phyloP scores from a whole-genome alignment of 2,113 vertebrate species.

The Piprites chloris region DNA sequence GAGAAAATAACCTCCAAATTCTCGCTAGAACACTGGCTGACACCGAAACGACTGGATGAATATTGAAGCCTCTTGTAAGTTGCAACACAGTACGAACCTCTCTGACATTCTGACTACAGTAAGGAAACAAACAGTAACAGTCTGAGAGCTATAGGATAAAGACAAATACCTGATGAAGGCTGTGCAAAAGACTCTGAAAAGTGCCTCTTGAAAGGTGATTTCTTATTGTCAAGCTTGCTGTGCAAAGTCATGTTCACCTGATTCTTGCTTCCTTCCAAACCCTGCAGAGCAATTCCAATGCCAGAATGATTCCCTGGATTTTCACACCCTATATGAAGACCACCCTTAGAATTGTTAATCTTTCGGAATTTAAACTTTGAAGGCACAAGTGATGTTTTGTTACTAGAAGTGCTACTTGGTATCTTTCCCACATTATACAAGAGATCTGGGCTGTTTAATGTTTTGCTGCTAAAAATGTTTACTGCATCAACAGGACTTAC shows the following conservation, averaged over 20 bases:
- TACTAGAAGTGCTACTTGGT: neutral
- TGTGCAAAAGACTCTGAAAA: conserved; percentile 74
- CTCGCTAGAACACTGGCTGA: neutral
- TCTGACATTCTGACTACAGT: neutral
- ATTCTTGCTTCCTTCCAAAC: conserved; percentile 44
- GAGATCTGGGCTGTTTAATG: neutral
- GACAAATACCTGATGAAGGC: conserved; percentile 79
- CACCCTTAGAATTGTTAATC: conserved; percentile 28
- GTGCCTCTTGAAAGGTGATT: conserved; percentile 78
- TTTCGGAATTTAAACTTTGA: conserved; percentile 73
- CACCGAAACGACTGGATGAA: neutral
- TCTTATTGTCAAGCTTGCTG: conserved; percentile 30
- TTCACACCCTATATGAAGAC: neutral
- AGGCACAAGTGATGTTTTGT: neutral
- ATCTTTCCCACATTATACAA: neutral
- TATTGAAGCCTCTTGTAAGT: neutral
- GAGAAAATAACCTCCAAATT: neutral
- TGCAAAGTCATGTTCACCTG: conserved; percentile 12
- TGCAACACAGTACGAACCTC: neutral
- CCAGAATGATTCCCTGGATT: conserved; percentile 13
- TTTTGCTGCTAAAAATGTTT: neutral
- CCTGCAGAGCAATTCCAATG: neutral
- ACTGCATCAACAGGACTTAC: neutral
- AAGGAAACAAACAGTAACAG: neutral
- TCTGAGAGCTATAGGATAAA: neutral